Conservation (phyloP, 2,797 vertebrate genomes). For the Carduelis carduelis region DNA sequence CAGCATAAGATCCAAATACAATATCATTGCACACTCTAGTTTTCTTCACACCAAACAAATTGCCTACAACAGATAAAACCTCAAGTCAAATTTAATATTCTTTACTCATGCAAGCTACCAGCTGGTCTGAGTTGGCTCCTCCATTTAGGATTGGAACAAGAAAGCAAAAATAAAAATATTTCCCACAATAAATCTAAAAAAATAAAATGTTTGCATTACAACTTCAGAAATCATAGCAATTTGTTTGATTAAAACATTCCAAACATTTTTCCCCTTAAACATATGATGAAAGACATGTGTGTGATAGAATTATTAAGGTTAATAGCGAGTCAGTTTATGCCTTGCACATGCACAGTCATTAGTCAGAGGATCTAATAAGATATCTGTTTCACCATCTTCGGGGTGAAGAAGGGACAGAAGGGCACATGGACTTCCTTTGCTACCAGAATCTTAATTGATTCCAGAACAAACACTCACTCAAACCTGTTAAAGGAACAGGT, state of each 20-base stretch:
- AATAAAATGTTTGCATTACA: neutral
- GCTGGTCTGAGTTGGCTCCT: neutral
- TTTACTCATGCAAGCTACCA: neutral
- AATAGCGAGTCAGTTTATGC: neutral
- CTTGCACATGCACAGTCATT: neutral
- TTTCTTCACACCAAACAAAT: neutral
- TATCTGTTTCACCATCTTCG: neutral
- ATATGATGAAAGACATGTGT: neutral
- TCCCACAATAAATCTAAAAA: neutral
- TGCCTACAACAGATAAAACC: neutral
- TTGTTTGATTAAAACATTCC: neutral
- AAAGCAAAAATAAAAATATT: neutral
- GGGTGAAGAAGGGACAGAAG: neutral
- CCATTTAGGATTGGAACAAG: neutral
- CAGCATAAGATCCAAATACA: neutral
- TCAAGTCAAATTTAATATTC: neutral
- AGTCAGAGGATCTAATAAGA: constrained; percentile 18
- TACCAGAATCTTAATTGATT: neutral
- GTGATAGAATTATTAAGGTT: neutral
- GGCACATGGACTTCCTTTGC: neutral
- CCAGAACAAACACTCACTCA: neutral
- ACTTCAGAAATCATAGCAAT: neutral
- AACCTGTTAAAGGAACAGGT: neutral
- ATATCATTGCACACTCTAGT: neutral
- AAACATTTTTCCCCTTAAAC: neutral